Conservation (phyloP, 2,888 invertebrate genomes). For the Dendrolimus houi region DNA sequence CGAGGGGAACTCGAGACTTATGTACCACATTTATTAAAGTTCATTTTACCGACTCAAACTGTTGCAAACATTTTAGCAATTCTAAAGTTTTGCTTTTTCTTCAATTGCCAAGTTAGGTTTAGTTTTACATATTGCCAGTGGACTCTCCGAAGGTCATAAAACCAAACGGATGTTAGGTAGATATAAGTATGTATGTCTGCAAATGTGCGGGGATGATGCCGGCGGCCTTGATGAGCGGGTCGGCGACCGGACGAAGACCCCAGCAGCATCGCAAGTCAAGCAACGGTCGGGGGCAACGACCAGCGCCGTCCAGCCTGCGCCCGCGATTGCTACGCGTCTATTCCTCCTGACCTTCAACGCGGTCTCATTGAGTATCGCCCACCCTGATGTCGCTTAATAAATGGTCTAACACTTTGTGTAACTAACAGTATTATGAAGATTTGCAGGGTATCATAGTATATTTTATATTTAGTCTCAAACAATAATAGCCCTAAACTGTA, state of each 20-base stretch:
- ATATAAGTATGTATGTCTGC: conserved; percentile 40
- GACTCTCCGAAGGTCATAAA: conserved; percentile 22
- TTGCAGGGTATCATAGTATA: no score
- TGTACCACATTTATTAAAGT: no score
- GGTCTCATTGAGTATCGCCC: conserved; percentile 3
- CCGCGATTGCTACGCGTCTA: conserved; percentile 43
- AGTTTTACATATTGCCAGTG: not conserved
- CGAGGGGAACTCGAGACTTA: no score
- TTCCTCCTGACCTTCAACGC: conserved; percentile 42
- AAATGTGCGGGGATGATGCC: conserved; percentile 66
- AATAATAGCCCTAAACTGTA: no score
- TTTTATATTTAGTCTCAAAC: no score
- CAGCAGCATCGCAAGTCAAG: conserved; percentile 68
- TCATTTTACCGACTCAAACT: no score
- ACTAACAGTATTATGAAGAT: no score
- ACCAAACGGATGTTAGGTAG: conserved; percentile 30
- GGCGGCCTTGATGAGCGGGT: conserved; percentile 69
- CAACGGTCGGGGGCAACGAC: conserved; percentile 75
- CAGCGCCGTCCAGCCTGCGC: conserved; percentile 48
- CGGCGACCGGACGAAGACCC: conserved; percentile 75
- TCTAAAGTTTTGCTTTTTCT: no score
- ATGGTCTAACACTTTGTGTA: no score
- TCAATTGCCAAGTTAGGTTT: no score
- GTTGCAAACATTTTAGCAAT: no score
- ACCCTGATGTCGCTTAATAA: not conserved